Percentiles rank a stretch among this genome's conserved stretches.
These are phyloP conservation scores for Thymelicus lineola DNA, from an alignment of 2,888 invertebrate species.

Conservation along the genomic window DNA sequence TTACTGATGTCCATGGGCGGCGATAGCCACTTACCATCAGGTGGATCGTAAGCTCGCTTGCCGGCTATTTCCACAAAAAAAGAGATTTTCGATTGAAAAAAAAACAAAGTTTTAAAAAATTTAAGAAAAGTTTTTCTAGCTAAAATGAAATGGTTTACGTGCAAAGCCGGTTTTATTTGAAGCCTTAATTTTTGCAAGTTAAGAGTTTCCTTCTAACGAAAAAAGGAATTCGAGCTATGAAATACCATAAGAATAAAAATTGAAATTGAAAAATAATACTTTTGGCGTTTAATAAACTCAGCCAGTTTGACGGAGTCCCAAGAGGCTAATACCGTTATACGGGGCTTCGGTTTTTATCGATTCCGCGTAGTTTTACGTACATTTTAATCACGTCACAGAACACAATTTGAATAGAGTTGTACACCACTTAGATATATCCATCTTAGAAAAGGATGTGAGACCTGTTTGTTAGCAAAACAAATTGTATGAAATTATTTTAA, in stretches of 20 bases:
- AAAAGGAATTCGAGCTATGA: neutral
- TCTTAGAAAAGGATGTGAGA: too few species aligned
- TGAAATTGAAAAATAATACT: constrained; percentile 39
- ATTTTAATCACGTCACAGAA: constrained; percentile 22
- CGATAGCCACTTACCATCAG: too few species aligned
- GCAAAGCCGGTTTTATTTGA: neutral
- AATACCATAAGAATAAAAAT: constrained; percentile 11
- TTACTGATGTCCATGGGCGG: too few species aligned
- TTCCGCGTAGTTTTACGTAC: constrained; percentile 41
- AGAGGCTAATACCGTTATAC: constrained; percentile 34
- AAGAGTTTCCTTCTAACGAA: neutral
- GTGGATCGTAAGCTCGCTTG: too few species aligned
- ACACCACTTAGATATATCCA: too few species aligned
- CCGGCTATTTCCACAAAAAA: too few species aligned
- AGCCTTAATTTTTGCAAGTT: neutral
- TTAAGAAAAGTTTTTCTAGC: neutral
- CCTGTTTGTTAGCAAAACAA: too few species aligned
- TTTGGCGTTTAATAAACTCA: constrained; percentile 44
- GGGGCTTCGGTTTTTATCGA: constrained; percentile 36
- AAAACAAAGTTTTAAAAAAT: neutral
- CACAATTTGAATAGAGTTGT: neutral
- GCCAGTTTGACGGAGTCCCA: constrained; percentile 38
- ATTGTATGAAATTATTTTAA: too few species aligned
- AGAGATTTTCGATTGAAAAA: too few species aligned
- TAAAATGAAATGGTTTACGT: neutral